Evolutionary conservation across 2,797 vertebrate genomes (phyloP).

Genomic region (Pelochelys cantorii): DNA sequence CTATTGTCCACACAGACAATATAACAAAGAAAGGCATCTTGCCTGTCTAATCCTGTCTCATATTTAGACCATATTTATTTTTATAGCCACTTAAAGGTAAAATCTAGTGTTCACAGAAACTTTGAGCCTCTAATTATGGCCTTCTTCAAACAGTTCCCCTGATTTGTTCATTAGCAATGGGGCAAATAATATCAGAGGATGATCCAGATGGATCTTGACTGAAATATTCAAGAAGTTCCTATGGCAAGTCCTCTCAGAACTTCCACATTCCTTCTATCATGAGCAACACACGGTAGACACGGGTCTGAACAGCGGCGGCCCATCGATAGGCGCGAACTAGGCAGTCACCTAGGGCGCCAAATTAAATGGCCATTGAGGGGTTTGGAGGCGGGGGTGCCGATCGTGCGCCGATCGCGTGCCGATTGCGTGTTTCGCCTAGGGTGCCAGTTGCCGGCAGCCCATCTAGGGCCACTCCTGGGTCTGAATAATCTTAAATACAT

Average conservation of each 20-base stretch:
- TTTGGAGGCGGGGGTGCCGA: too few species aligned
- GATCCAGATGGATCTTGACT: neutral
- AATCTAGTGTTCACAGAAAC: neutral
- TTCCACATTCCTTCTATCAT: fast-evolving
- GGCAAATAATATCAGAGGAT: neutral
- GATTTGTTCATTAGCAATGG: neutral
- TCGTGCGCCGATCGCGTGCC: too few species aligned
- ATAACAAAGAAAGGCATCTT: neutral
- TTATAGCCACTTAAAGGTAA: neutral
- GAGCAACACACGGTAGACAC: neutral
- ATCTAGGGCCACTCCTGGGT: too few species aligned
- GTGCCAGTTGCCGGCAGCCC: too few species aligned
- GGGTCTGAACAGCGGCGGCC: too few species aligned
- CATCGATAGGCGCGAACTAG: too few species aligned
- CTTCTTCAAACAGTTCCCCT: constrained; percentile 3
- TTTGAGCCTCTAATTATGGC: neutral
- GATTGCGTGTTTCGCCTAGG: too few species aligned
- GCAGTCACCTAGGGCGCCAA: too few species aligned
- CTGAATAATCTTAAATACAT: neutral
- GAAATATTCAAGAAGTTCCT: neutral
- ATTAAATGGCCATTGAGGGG: too few species aligned
- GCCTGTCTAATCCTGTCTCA: neutral
- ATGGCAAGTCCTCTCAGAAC: neutral
- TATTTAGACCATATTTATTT: neutral
- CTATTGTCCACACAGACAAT: neutral